Base-by-base conservation (phyloP, 2,888 invertebrate species). In the Synergus umbraculus region DNA sequence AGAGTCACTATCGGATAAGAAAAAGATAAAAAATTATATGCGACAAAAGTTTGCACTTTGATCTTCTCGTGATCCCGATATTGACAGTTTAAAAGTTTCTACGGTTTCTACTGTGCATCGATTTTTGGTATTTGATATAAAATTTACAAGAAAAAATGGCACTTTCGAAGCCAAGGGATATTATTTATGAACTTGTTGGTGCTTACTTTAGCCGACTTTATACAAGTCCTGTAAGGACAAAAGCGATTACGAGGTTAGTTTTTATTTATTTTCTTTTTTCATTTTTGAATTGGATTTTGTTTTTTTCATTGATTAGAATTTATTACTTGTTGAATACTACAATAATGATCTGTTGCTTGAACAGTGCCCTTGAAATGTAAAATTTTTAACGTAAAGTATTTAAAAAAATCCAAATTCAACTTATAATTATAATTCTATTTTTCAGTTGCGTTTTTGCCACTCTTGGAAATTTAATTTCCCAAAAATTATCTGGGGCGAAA, bases 161-260 rank as follows among this genome's bases (percentile, higher is more conserved):
- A 78, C 92, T 96, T 81, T 96, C 96, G 41, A 96, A 96, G 92
- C 96, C 96, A 12, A 84, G 85, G 9, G 86, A 91, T 79, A 81
- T 92, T 37, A 89, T 96, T 78, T 95, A 95, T 91, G 94, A 94
- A 86, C 92, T 96, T 77, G 88, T 96, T 49, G 94, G 95, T 76
- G 94, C 94, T 63, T 97, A 97, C 92, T 94, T 97, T 88, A 95
- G 95, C 86, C 96, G 96, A 89, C 93, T 97, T 76, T 96, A 96
- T 90, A 94, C 94, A 82, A 94, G 95, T 92, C 97, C 97, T 0
- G 93, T 97, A 78, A 95, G 94, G 90, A 97, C 97, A 1, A 96
- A 96, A 93, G 95, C 96, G 58, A 92, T 97, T 77, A 96, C 96
- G 80, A 96, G 96, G 97, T 97, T 93, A 93, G 92, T 79, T 77